Evolutionary conservation across 1,140 invertebrate species (phyloP).

Genomic region (Adoxophyes honmai): DNA sequence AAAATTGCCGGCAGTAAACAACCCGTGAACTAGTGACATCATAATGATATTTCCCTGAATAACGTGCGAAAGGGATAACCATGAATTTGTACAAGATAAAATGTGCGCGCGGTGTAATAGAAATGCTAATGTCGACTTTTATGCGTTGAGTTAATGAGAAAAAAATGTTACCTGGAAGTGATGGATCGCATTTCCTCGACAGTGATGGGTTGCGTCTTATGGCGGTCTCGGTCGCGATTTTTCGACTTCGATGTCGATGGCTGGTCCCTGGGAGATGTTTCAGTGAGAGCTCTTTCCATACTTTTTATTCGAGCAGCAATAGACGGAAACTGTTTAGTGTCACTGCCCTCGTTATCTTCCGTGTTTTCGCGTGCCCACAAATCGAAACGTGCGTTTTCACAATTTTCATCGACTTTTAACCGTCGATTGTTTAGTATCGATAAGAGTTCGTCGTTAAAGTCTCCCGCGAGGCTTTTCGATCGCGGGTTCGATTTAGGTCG

Average conservation of each 20-base stretch:
- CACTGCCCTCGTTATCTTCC: conserved; percentile 33
- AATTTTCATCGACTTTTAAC: conserved; percentile 68
- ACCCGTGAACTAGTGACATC: conserved; percentile 9
- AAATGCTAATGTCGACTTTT: neutral
- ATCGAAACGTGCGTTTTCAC: conserved; percentile 47
- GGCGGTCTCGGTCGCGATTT: conserved; percentile 77
- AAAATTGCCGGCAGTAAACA: conserved; percentile 21
- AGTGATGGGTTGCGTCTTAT: conserved; percentile 83
- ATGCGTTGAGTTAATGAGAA: neutral
- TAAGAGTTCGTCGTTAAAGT: conserved; percentile 70
- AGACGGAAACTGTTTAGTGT: conserved; percentile 62
- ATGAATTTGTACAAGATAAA: neutral
- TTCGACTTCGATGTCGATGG: conserved; percentile 61
- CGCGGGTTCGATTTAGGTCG: conserved; percentile 63
- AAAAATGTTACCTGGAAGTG: conserved; percentile 67
- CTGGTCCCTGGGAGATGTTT: conserved; percentile 46
- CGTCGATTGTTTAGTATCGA: conserved; percentile 68
- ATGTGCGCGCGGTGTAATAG: too few relatives aligned
- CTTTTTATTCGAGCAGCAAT: conserved; percentile 72
- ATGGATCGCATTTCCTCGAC: conserved; percentile 79
- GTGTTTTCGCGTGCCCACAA: conserved; percentile 31
- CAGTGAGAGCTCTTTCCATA: conserved; percentile 70
- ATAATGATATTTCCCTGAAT: conserved; percentile 2
- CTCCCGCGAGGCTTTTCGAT: conserved; percentile 69
- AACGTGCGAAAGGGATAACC: neutral